Evolutionary conservation across 1,140 invertebrate species (phyloP), one percentile per base, ranked within the genome.

Genomic region (Euura saliciscinereae): DNA sequence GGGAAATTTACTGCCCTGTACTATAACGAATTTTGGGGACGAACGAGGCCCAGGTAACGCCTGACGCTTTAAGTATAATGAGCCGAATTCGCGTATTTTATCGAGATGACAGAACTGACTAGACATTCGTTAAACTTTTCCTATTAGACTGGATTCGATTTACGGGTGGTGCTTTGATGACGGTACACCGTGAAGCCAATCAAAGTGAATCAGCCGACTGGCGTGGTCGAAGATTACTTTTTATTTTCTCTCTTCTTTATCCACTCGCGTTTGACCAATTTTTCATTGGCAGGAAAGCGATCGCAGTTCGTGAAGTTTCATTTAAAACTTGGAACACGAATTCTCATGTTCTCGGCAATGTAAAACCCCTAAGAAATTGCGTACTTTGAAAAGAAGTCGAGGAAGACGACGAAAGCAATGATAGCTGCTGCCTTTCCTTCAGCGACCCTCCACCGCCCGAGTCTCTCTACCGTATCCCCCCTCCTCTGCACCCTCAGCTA

Each of bases 261-360:
- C 13, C 13, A 59, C 51, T 59, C 5, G 3, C 10, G 10, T 59
- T 59, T 59, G 10, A n/a, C 51, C 13, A 8, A 59, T 59, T 59
- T 59, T n/a, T 59, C 51, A 59, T 59, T 59, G 51, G 51, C 6
- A 59, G 51, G 51, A 59, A n/a, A 59, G 13, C 13, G 51, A 59
- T 59, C 51, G 13, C 8, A 59, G 13, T 59, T 59, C 51, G 51
- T 59, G 13, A 59, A 59, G 51, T 59, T 59, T 59, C 51, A n/a
- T n/a, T 59, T n/a, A 59, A 59, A 59, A 59, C 51, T 59, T 59
- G 8, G 51, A 59, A 59, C 51, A 59, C 51, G 51, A 59, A 59
- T 59, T 59, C 51, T 59, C 51, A 59, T 59, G 51, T 59, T 59
- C 51, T 59, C 51, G 51, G 10, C 51, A 59, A 6, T 11, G 13